Percentiles rank a stretch among this genome's conserved stretches.
Conservation (phyloP, 2,797 vertebrate species). For the Clangula hyemalis region DNA sequence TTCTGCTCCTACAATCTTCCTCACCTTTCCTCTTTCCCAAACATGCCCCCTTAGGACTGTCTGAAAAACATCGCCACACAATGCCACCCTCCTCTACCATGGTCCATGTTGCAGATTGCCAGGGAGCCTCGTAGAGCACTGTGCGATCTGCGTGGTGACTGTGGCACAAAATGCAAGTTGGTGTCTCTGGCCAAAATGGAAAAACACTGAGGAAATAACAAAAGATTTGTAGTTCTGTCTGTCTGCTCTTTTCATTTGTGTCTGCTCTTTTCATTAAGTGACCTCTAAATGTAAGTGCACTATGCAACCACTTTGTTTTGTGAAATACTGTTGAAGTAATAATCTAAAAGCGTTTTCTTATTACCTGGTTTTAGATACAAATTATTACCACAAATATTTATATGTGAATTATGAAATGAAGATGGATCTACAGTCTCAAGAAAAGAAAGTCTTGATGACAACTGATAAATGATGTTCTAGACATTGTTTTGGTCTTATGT, state of each 20-base stretch:
- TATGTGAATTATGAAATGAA: background rate
- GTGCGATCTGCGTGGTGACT: background rate
- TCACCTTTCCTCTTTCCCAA: background rate
- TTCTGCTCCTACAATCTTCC: too few species aligned
- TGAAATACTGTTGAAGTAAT: background rate
- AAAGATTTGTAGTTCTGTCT: background rate
- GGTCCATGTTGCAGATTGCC: too few species aligned
- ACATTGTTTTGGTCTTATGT: background rate
- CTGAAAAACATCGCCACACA: too few species aligned
- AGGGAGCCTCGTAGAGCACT: rapidly evolving
- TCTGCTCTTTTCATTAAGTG: background rate
- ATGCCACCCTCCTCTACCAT: too few species aligned
- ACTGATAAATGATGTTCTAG: background rate
- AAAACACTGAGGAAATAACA: background rate
- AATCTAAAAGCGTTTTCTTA: background rate
- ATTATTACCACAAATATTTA: background rate
- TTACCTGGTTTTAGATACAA: background rate
- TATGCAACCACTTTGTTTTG: too few species aligned
- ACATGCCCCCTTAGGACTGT: background rate
- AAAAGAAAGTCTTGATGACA: background rate
- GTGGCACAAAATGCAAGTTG: background rate
- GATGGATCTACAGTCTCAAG: background rate
- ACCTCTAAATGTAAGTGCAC: too few species aligned
- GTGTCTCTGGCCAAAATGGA: background rate
- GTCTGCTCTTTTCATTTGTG: too few species aligned